Percentiles rank a stretch among this genome's conserved stretches.
phyloP scores from a whole-genome alignment of 1,140 invertebrate genomes.

The Calosoma granatense region DNA sequence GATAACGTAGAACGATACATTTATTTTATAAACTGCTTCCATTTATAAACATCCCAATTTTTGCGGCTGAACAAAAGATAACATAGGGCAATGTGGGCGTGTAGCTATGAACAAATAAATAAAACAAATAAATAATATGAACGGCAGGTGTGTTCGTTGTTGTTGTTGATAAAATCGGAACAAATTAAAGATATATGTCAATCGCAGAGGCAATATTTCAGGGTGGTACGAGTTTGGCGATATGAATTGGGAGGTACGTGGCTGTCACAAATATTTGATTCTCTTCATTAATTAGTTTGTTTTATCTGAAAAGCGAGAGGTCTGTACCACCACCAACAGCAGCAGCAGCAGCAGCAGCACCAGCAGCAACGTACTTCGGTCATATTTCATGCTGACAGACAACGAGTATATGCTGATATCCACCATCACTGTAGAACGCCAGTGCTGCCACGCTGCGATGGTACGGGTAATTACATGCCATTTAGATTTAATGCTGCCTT shows the following conservation, averaged over 20 bases:
- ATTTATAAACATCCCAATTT: too few relatives aligned
- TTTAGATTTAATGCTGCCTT: conserved; percentile 30
- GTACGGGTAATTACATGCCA: conserved; percentile 24
- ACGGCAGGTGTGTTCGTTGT: too few relatives aligned
- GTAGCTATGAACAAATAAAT: too few relatives aligned
- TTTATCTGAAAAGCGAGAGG: conserved; percentile 22
- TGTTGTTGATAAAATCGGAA: neutral
- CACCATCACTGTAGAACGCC: too few relatives aligned
- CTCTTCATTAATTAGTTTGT: conserved; percentile 27
- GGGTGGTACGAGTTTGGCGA: neutral
- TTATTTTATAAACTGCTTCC: too few relatives aligned
- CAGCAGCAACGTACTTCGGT: too few relatives aligned
- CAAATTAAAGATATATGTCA: conserved; percentile 5
- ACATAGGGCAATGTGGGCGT: too few relatives aligned
- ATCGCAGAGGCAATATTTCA: neutral
- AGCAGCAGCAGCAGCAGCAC: too few relatives aligned
- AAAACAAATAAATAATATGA: too few relatives aligned
- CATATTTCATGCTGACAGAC: conserved; percentile 29
- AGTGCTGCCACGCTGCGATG: neutral
- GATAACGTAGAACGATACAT: too few relatives aligned
- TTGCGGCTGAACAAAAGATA: too few relatives aligned
- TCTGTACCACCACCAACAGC: too few relatives aligned
- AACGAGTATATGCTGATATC: conserved; percentile 2
- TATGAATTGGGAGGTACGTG: neutral
- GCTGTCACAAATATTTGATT: conserved; percentile 24